phyloP scores from a whole-genome alignment of 2,888 invertebrate species.

The Agrochola lota region DNA sequence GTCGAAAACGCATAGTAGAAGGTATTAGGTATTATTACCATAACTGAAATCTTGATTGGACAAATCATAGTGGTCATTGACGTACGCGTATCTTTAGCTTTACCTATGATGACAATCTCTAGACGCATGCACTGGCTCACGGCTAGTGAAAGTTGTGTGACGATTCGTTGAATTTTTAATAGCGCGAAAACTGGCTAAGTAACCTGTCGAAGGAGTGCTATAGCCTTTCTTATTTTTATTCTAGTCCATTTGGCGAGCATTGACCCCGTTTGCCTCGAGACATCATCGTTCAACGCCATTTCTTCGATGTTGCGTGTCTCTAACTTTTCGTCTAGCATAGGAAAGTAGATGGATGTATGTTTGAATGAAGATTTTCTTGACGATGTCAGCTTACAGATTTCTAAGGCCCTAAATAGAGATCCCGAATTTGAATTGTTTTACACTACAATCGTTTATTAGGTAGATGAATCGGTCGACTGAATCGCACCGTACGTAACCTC shows the following conservation, averaged over 20 bases:
- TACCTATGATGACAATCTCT: conserved; percentile 70
- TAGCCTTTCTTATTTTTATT: conserved; percentile 87
- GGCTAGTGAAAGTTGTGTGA: conserved; percentile 88
- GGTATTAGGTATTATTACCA: conserved; percentile 21
- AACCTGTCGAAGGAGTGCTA: conserved; percentile 84
- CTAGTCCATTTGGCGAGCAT: conserved; percentile 84
- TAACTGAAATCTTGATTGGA: conserved; percentile 35
- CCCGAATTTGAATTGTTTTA: conserved; percentile 53
- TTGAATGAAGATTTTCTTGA: conserved; percentile 1
- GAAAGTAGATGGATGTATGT: conserved; percentile 43
- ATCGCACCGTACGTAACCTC: conserved; percentile 81
- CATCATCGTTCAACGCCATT: conserved; percentile 66
- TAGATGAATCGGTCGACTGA: conserved; percentile 74
- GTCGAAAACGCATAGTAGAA: conserved; percentile 21
- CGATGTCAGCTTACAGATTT: conserved; percentile 13
- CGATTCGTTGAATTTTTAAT: conserved; percentile 89
- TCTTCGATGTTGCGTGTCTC: conserved; percentile 66
- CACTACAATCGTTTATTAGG: conserved; percentile 69
- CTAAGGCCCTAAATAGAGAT: conserved; percentile 2
- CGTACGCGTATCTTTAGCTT: conserved; percentile 54
- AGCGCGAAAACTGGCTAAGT: conserved; percentile 87
- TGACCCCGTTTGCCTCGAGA: conserved; percentile 78
- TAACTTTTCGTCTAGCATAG: conserved; percentile 45
- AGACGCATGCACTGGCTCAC: conserved; percentile 73
- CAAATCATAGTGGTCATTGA: conserved; percentile 37